Conservation (phyloP, 2,888 invertebrate species). For the Erpobdella octoculata region DNA sequence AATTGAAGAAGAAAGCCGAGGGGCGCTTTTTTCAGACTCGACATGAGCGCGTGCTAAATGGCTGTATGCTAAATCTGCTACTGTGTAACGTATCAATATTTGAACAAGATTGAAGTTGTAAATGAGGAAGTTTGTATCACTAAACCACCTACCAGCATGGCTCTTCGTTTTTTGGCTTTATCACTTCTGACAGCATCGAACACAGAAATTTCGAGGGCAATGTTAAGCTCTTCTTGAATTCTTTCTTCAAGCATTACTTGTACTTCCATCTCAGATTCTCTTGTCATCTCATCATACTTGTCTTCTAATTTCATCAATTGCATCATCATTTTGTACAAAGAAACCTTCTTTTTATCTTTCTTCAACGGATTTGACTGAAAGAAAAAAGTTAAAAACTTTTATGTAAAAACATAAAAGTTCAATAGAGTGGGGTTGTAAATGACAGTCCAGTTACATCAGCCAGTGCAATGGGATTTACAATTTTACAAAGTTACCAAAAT, state of each 20-base stretch:
- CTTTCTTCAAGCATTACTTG: slow-evolving; percentile 47
- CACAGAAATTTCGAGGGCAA: slow-evolving; percentile 49
- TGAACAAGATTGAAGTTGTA: too few relatives aligned
- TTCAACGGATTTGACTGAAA: slow-evolving; percentile 17
- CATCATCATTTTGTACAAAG: slow-evolving; percentile 49
- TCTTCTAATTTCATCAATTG: slow-evolving; percentile 48
- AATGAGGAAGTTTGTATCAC: neutral
- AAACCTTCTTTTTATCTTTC: slow-evolving; percentile 48
- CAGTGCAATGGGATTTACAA: too few relatives aligned
- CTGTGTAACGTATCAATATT: too few relatives aligned
- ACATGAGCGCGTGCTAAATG: too few relatives aligned
- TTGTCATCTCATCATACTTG: slow-evolving; percentile 43
- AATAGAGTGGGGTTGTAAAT: neutral
- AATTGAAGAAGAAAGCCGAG: too few relatives aligned
- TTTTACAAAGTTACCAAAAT: too few relatives aligned
- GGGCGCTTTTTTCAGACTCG: too few relatives aligned
- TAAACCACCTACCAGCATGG: slow-evolving; percentile 45
- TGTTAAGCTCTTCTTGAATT: slow-evolving; percentile 46
- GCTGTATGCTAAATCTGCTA: too few relatives aligned
- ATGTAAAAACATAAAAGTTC: neutral
- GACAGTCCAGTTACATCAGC: neutral
- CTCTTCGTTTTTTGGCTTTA: slow-evolving; percentile 51
- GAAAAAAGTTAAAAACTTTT: neutral
- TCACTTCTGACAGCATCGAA: slow-evolving; percentile 52
- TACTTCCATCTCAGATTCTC: slow-evolving; percentile 51